Percentiles rank a stretch among this genome's conserved stretches.
Conservation (phyloP, 2,888 invertebrate species). For the Amblyteles armatorius region DNA sequence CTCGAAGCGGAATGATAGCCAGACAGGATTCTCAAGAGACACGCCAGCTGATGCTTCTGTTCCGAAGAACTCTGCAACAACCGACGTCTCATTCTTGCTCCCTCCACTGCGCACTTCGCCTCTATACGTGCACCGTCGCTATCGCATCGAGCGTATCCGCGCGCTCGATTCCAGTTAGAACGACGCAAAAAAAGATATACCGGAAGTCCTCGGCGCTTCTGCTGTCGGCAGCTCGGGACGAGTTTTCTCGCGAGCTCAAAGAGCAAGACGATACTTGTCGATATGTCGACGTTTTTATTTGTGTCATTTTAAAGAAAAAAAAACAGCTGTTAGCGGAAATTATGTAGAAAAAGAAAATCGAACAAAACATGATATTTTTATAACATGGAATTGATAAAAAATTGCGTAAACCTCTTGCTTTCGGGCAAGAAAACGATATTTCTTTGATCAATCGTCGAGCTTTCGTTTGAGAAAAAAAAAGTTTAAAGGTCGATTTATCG, state of each 20-base stretch:
- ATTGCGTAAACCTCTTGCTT: neutral
- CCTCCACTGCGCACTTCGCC: slow-evolving; percentile 19
- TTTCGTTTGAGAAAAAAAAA: neutral
- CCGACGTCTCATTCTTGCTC: slow-evolving; percentile 38
- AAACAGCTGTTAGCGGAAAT: neutral
- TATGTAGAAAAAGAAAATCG: neutral
- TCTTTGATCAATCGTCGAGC: neutral
- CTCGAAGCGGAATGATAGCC: slow-evolving; percentile 49
- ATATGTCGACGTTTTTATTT: neutral
- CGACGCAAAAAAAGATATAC: slow-evolving; percentile 26
- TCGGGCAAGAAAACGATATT: neutral
- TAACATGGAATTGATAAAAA: neutral
- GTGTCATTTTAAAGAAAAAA: neutral
- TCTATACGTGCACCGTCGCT: neutral
- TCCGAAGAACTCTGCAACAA: slow-evolving; percentile 6
- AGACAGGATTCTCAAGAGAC: slow-evolving; percentile 49
- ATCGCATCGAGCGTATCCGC: slow-evolving; percentile 11
- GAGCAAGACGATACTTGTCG: neutral
- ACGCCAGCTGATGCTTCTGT: slow-evolving; percentile 29
- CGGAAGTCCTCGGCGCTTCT: slow-evolving; percentile 31
- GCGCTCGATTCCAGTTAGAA: slow-evolving; percentile 14
- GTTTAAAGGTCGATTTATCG: neutral
- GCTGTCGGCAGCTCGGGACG: neutral
- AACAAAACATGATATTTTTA: neutral
- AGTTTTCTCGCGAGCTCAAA: neutral